phyloP scores from a whole-genome alignment of 2,888 invertebrate species.

The Omphaloscelis lunosa region DNA sequence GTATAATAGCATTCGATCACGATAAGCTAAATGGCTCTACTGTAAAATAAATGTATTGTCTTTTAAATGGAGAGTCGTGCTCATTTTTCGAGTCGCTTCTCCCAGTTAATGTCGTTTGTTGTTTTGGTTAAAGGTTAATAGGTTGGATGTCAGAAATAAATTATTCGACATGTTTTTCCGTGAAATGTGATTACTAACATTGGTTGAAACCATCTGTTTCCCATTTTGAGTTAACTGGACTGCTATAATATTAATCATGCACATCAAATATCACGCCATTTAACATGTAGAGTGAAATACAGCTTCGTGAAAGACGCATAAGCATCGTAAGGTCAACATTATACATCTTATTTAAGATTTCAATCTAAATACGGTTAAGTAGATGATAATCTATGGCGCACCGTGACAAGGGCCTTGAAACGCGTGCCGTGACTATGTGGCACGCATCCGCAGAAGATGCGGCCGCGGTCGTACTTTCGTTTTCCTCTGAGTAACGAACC shows the following conservation, averaged over 20 bases:
- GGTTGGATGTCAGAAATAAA: constrained; percentile 62
- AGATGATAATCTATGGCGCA: constrained; percentile 45
- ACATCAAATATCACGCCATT: constrained; percentile 34
- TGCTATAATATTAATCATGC: constrained; percentile 39
- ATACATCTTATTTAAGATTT: constrained; percentile 36
- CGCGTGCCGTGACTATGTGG: constrained; percentile 70
- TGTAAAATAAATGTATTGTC: constrained; percentile 54
- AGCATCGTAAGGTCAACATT: constrained; percentile 22
- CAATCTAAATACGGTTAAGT: constrained; percentile 48
- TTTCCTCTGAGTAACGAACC: constrained; percentile 73
- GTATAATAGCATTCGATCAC: constrained; percentile 68
- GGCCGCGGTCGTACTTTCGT: constrained; percentile 78
- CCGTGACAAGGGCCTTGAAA: constrained; percentile 60
- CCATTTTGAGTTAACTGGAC: constrained; percentile 22
- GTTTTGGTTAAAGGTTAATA: constrained; percentile 65
- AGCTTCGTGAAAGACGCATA: constrained; percentile 28
- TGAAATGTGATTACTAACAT: constrained; percentile 53
- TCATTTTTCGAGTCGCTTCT: constrained; percentile 49
- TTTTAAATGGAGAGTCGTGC: constrained; percentile 49
- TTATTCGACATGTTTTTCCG: constrained; percentile 53
- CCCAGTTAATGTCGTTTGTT: constrained; percentile 39
- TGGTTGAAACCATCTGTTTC: constrained; percentile 43
- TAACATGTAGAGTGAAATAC: constrained; percentile 32
- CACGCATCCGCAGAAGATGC: constrained; percentile 73
- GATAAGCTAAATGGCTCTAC: constrained; percentile 61